Evolutionary conservation across 2,888 invertebrate genomes (phyloP), one percentile per base, ranked within the genome.

Genomic region (Dasysyrphus albostriatus): DNA sequence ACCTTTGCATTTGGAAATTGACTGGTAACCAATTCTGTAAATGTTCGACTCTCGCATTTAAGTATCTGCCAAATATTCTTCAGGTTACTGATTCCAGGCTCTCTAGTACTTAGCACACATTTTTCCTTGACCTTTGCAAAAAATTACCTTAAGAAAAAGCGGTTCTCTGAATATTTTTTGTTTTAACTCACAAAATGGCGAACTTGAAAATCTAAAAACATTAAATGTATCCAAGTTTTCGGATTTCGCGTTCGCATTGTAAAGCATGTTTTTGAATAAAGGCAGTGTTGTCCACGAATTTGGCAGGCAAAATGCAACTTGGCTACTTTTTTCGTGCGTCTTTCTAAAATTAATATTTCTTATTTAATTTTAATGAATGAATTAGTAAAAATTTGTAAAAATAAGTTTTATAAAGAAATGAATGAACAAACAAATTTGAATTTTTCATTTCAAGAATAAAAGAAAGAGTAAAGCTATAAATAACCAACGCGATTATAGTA

Each of bases 51-150:
- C 93, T 98, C 98, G 91, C 96, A 96, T 93, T 98, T 98, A 90
- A 98, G 94, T 89, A 97, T 97, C 92, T 98, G 98, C 98, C 98
- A 98, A 93, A 98, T 98, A 91, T 97, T 96, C 93, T 97, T 97
- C 83, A 97, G 93, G 91, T 96, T 96, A 90, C 96, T 96, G 1
- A 97, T 97, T 88, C 96, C 96, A 39, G 96, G 94, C 92, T 97
- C 97, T 37, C 97, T 93, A 34, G 96, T 96, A 90, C 97, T 97
- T 32, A 97, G 93, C 24, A 97, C 97, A 84, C 95, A 95, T 67
- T 95, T 94, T 88, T 96, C 96, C 82, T 96, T 94, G 9, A 97
- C 97, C 94, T 94, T n/a, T 5, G 79, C 85, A 5, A 24, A 49
- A 42, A 7, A 14, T 1, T 29, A 32, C 12, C 14, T 51, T 54